Evolutionary conservation across 2,113 vertebrate genomes (phyloP), one percentile per base, ranked within the genome.

Genomic region (Urocolius indicus): DNA sequence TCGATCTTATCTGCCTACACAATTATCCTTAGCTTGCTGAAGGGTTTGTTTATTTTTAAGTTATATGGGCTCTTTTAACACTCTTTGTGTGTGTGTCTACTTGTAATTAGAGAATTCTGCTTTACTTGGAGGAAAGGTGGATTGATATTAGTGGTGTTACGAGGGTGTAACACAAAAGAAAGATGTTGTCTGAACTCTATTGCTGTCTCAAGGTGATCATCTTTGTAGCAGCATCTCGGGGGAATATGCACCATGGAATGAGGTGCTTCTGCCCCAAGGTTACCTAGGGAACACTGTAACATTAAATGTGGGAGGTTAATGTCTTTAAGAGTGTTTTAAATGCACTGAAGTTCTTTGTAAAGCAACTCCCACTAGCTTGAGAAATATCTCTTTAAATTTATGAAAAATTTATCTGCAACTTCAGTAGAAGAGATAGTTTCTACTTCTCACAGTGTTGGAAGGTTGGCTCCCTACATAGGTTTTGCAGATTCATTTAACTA

Each of bases 1-100:
- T 94, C 16, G 57, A 96, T 97, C 91, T 95, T 89, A 83, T 96
- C 93, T 94, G 95, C 92, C 96, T 94, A 93, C 94, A 72, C 85
- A 84, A 90, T 96, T 77, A 95, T 92, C 76, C 45, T 89, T 52
- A 57, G 79, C 88, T 95, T 93, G 92, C 87, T 89, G 88, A 95
- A 89, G 79, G 92, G 61, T 89, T 96, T 91, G 87, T 89, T 96
- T 95, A 68, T 90, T 94, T 95, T 85, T 86, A 79, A 94, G 79
- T 80, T 96, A 86, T 74, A 68, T 84, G 24, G 68, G 45, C 38
- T 95, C 55, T 81, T 69, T 78, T 84, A 92, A 93, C 16, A 16
- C 27, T 48, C 19, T 49, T 14, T 59, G 16, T 29, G n/a, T 13
- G 5, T 66, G n/a, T 38, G 27, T 45, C 26, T 69, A 13, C 30